Base-by-base conservation (phyloP, 2,797 vertebrate genomes). In the Dromococcyx pavoninus region DNA sequence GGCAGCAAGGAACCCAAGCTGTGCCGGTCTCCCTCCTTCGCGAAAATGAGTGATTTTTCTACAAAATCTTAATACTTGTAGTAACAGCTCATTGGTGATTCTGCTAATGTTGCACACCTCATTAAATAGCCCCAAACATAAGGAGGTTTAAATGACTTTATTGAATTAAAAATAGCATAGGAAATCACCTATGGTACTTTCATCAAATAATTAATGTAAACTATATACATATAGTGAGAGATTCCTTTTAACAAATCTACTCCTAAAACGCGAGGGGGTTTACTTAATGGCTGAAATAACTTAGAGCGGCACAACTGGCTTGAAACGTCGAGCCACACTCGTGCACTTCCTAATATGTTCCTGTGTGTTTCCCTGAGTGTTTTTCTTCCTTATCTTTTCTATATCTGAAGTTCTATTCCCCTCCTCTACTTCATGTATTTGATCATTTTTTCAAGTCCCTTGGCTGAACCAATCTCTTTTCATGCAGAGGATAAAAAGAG, bases 401-500 rank as follows among this genome's bases (percentile, higher is more conserved):
- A 96, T 97, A 97, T 98, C 97, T 97, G 96, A 97, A 97, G 97
- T 97, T 97, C 97, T 97, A 96, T 96, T 97, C 94, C 95, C 93
- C 96, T 93, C 94, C 94, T 94, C 86, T 93, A 79, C 96, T 96
- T 97, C 73, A 75, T 96, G 96, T 96, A 98, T 98, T 98, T 98
- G 98, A 98, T 98, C 98, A 98, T 98, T 97, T 97, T 97, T 97
- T 96, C 97, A 97, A 98, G 97, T 98, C 98, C 98, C 98, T 98
- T 97, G 97, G 97, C 98, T 98, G 97, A 98, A 97, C 97, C 97
- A 98, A 98, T 97, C 97, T 98, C 97, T 98, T 98, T 98, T 98
- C 97, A 98, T 98, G 97, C 97, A 97, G 97, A 97, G 98, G 98
- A 98, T 98, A 98, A 98, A 98, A 98, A 98, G 98, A 97, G 97